A percentile compares a stretch with the other conserved stretches of the same genome.
These are phyloP conservation scores for Lasaia peninsularis DNA, from an alignment of 1,140 invertebrate species.

Conservation along the genomic window DNA sequence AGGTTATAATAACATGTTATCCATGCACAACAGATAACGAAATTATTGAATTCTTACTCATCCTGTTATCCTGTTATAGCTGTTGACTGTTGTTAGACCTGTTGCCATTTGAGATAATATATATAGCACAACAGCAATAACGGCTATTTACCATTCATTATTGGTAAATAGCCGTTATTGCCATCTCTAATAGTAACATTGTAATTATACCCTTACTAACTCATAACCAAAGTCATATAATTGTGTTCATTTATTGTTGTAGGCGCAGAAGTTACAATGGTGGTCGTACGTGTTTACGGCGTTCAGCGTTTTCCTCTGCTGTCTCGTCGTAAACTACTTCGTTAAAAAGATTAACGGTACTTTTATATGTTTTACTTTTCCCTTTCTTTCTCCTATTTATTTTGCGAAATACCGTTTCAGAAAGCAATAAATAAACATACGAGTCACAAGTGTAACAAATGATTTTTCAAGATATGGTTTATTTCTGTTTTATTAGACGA, in stretches of 20 bases:
- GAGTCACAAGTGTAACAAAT: neutral
- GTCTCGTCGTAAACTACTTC: constrained; percentile 40
- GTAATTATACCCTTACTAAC: neutral
- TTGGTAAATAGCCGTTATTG: too few relatives aligned
- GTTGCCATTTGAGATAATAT: too few relatives aligned
- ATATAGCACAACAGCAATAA: neutral
- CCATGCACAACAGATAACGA: too few relatives aligned
- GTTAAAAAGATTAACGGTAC: constrained; percentile 54
- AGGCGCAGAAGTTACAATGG: constrained; percentile 32
- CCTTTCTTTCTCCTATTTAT: neutral
- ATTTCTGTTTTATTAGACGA: too few relatives aligned
- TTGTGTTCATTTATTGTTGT: constrained; percentile 7
- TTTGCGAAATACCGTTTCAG: neutral
- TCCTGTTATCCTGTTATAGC: too few relatives aligned
- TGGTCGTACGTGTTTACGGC: constrained; percentile 39
- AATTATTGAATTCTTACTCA: too few relatives aligned
- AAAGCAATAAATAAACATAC: neutral
- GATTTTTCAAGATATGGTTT: too few relatives aligned
- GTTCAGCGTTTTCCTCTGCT: constrained; percentile 29
- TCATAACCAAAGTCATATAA: neutral
- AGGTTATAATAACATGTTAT: too few relatives aligned
- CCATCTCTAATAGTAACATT: too few relatives aligned
- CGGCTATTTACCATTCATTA: too few relatives aligned
- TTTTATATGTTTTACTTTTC: constrained; percentile 16
- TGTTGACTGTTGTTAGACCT: too few relatives aligned